Conservation (phyloP, 1,140 invertebrate species). For the Philopotamus ludificatus region DNA sequence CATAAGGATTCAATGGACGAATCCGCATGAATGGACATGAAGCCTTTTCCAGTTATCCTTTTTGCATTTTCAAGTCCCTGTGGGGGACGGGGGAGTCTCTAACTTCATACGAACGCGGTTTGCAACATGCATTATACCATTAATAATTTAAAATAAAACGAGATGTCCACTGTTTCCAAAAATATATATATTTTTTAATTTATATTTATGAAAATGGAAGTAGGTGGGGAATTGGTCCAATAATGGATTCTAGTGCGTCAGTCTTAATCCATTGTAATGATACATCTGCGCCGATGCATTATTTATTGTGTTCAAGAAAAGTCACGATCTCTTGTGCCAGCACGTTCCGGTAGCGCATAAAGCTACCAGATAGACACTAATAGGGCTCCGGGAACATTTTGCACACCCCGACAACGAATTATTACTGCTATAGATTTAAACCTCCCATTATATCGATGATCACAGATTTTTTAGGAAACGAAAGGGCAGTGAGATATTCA, state of each 20-base stretch:
- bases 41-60: slow-evolving; percentile 11
- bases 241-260: not conserved
- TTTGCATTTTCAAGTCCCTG: slow-evolving; percentile 17
- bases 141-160: no score
- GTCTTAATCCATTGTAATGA: slow-evolving; percentile 7
- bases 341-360: slow-evolving; percentile 31
- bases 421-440: not conserved
- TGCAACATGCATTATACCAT: no score
- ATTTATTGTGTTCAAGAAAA: slow-evolving; percentile 8
- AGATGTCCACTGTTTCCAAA: no score
- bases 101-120: slow-evolving; percentile 2
- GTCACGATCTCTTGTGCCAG: slow-evolving; percentile 29
- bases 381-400: not conserved
- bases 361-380: slow-evolving; percentile 3
- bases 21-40: slow-evolving; percentile 11
- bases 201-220: no score
- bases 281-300: slow-evolving; percentile 24
- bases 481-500: not conserved
- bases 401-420: not conserved
- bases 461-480: not conserved
- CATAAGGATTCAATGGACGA: slow-evolving; percentile 7
- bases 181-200: no score
- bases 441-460: not conserved
- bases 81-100: slow-evolving; percentile 5
- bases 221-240: not conserved